Evolutionary conservation across 2,113 vertebrate genomes (phyloP).

Genomic region (Myotis davidii): DNA sequence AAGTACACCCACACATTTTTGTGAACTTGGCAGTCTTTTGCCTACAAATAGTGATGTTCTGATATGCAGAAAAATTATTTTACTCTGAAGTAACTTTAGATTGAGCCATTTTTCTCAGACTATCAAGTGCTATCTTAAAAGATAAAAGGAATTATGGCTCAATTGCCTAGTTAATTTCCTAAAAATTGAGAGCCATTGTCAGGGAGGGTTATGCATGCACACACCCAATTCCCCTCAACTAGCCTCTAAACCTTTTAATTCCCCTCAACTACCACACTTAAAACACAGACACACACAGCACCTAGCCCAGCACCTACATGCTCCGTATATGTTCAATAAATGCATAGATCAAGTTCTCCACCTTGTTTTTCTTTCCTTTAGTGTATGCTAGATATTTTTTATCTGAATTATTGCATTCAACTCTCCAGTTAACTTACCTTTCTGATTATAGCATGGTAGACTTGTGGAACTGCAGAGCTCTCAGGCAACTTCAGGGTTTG

Average conservation of each 20-base stretch:
- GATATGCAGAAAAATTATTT: constrained; percentile 42
- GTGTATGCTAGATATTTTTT: not conserved
- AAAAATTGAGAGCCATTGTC: constrained; percentile 23
- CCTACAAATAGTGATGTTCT: constrained; percentile 12
- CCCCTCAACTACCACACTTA: not conserved
- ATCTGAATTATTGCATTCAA: not conserved
- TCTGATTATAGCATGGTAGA: not conserved
- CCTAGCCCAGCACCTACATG: not conserved
- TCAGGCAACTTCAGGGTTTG: not conserved
- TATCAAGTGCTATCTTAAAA: constrained; percentile 23
- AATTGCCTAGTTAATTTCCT: constrained; percentile 34
- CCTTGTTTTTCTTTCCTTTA: not conserved
- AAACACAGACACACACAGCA: not conserved
- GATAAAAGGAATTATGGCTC: constrained; percentile 41
- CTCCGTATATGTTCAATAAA: not conserved
- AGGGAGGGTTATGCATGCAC: not conserved
- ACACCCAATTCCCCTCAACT: not conserved
- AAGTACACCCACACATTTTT: not conserved
- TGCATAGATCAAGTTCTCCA: not conserved
- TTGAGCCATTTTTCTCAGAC: constrained; percentile 60
- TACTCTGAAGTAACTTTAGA: constrained; percentile 52
- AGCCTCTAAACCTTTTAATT: not conserved
- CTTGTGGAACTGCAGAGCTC: not conserved
- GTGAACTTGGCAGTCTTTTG: not conserved
- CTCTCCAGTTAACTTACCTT: not conserved